Conservation (phyloP, 2,888 invertebrate genomes). For the Xanthia togata region DNA sequence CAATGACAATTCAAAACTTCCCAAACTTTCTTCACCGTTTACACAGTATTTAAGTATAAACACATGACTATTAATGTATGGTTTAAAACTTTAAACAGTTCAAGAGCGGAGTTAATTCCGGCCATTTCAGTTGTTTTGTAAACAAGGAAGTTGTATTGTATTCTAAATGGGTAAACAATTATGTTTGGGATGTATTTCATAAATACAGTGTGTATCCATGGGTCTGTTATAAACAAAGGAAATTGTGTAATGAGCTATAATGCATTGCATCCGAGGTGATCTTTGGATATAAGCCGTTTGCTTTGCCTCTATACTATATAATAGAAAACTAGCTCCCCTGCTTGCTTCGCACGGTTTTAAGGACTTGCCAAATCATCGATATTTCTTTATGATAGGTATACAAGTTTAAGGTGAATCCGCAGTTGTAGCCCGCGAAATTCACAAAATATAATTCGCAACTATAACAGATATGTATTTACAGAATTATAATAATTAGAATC, state of each 20-base stretch:
- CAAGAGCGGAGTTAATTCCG: slow-evolving; percentile 25
- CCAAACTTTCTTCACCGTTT: slow-evolving; percentile 22
- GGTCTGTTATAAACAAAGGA: slow-evolving; percentile 42
- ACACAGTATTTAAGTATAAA: slow-evolving; percentile 23
- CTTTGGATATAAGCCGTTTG: slow-evolving; percentile 1
- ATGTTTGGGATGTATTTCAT: slow-evolving; percentile 44
- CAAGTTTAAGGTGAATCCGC: too few relatives aligned
- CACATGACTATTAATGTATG: slow-evolving; percentile 26
- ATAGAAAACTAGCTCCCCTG: not conserved
- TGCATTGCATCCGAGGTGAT: slow-evolving; percentile 38
- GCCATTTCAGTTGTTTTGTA: slow-evolving; percentile 39
- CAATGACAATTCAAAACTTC: not conserved
- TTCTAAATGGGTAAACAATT: slow-evolving; percentile 48
- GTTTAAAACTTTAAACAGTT: slow-evolving; percentile 4
- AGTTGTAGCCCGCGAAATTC: too few relatives aligned
- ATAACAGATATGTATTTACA: too few relatives aligned
- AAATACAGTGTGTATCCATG: slow-evolving; percentile 48
- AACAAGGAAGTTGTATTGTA: slow-evolving; percentile 48
- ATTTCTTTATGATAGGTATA: too few relatives aligned
- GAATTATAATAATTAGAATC: too few relatives aligned
- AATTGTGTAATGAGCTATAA: slow-evolving; percentile 21
- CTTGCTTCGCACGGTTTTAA: too few relatives aligned
- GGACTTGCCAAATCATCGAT: too few relatives aligned
- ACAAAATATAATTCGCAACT: too few relatives aligned
- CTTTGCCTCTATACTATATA: not conserved